Evolutionary conservation across 2,888 invertebrate species (phyloP).

Genomic region (Lutraria lutraria): DNA sequence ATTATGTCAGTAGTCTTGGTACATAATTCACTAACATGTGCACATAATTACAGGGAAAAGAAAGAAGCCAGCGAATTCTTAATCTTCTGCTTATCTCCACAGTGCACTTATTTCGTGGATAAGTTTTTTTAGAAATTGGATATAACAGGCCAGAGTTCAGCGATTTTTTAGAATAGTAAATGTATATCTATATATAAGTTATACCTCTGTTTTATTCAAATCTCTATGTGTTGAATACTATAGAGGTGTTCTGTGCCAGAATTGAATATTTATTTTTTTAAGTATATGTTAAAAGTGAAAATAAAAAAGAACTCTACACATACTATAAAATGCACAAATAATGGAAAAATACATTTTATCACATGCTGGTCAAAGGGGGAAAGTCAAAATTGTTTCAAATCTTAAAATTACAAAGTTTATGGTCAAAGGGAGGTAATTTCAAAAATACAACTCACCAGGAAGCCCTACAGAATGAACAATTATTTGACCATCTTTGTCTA

Average conservation of each 20-base stretch:
- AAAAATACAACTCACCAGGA: conserved; percentile 58
- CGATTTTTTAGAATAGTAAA: neutral
- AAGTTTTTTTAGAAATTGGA: conserved; percentile 12
- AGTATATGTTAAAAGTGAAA: too few species aligned
- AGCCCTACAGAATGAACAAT: conserved; percentile 70
- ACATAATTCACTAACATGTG: conserved; percentile 41
- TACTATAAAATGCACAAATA: neutral
- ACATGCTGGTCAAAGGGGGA: conserved; percentile 34
- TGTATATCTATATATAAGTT: neutral
- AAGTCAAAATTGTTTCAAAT: conserved; percentile 1
- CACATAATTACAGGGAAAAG: conserved; percentile 34
- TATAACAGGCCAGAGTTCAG: neutral
- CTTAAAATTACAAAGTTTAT: neutral
- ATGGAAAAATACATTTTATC: neutral
- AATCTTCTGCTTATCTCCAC: conserved; percentile 27
- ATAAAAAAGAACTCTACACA: too few species aligned
- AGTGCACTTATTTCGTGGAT: conserved; percentile 18
- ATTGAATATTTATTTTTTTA: too few species aligned
- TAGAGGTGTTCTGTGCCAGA: neutral
- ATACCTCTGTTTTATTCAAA: neutral
- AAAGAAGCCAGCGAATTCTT: conserved; percentile 34
- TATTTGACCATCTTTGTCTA: conserved; percentile 71
- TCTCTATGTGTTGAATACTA: neutral
- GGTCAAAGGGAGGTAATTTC: conserved; percentile 30
- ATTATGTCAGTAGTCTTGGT: conserved; percentile 30